phyloP scores from a whole-genome alignment of 1,140 invertebrate species.

The Drosophila lowei region DNA sequence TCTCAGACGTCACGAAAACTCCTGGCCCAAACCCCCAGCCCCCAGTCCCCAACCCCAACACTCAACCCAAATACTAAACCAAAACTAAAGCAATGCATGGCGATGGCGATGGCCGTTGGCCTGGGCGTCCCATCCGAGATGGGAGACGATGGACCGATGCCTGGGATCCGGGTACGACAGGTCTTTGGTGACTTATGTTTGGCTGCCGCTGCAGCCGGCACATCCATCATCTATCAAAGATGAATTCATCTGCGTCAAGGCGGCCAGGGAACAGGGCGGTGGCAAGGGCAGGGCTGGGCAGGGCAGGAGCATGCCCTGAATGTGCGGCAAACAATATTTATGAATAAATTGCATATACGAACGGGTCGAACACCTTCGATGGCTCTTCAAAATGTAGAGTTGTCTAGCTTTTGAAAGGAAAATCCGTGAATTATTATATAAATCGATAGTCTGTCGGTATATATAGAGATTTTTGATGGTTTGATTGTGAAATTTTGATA shows the following conservation, averaged over 20 bases:
- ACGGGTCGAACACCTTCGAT: conserved; percentile 30
- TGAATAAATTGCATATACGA: conserved; percentile 78
- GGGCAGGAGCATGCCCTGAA: conserved; percentile 25
- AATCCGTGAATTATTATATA: too few species aligned
- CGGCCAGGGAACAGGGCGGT: conserved; percentile 22
- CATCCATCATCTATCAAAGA: conserved; percentile 82
- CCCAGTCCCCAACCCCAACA: neutral
- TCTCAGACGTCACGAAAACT: conserved; percentile 74
- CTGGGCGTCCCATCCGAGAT: conserved; percentile 26
- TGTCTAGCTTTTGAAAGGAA: neutral
- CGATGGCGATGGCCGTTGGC: conserved; percentile 15
- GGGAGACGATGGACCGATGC: conserved; percentile 6
- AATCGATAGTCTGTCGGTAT: too few species aligned
- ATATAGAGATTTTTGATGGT: too few species aligned
- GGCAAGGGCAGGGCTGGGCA: conserved; percentile 8
- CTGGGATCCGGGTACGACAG: conserved; percentile 17
- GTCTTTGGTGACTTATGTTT: conserved; percentile 71
- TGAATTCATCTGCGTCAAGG: conserved; percentile 80
- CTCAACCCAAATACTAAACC: conserved; percentile 21
- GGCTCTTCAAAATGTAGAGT: neutral
- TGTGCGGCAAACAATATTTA: conserved; percentile 76
- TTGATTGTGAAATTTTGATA: too few species aligned
- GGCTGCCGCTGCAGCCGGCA: conserved; percentile 74
- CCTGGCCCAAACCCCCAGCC: conserved; percentile 38
- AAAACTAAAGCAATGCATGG: conserved; percentile 22